A percentile compares a stretch with the other conserved stretches of the same genome.
Conservation (phyloP, 2,113 vertebrate species). For the Seriola dumerili region DNA sequence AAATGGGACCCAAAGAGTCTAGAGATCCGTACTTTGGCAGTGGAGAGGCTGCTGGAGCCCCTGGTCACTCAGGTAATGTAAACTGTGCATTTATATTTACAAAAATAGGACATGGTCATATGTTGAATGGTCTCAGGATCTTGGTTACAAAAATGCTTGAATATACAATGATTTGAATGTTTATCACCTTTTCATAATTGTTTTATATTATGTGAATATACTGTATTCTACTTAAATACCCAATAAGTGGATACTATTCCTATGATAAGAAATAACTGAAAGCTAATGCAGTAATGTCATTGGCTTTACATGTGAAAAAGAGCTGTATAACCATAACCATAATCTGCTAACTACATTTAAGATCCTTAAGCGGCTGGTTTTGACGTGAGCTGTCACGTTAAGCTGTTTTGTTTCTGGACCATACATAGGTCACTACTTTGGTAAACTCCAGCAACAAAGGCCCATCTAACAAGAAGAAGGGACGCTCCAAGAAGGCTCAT, state of each 20-base stretch:
- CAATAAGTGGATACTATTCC: background rate
- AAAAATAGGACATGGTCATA: too few relatives aligned
- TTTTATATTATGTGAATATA: too few relatives aligned
- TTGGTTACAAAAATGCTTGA: too few relatives aligned
- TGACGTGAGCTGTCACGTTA: background rate
- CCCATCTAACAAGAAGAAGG: conserved; percentile 98
- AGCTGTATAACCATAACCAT: background rate
- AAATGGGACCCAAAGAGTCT: conserved; percentile 99
- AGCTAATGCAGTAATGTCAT: too few relatives aligned
- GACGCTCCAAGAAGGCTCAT: conserved; percentile 98
- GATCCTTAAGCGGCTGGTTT: background rate
- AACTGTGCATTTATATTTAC: conserved; percentile 3
- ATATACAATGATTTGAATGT: too few relatives aligned
- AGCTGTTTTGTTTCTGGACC: conserved; percentile 11
- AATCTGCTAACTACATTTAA: background rate
- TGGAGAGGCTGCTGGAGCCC: conserved; percentile 96
- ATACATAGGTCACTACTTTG: conserved; percentile 95
- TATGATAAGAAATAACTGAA: too few relatives aligned
- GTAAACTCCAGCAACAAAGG: conserved; percentile 99
- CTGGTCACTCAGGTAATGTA: conserved; percentile 94
- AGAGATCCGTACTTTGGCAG: conserved; percentile 97
- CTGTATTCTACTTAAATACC: too few relatives aligned
- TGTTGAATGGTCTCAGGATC: background rate
- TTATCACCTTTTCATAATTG: too few relatives aligned
- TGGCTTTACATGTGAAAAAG: too few relatives aligned